Conservation (phyloP, 2,888 invertebrate genomes). For the Lymantria dispar region DNA sequence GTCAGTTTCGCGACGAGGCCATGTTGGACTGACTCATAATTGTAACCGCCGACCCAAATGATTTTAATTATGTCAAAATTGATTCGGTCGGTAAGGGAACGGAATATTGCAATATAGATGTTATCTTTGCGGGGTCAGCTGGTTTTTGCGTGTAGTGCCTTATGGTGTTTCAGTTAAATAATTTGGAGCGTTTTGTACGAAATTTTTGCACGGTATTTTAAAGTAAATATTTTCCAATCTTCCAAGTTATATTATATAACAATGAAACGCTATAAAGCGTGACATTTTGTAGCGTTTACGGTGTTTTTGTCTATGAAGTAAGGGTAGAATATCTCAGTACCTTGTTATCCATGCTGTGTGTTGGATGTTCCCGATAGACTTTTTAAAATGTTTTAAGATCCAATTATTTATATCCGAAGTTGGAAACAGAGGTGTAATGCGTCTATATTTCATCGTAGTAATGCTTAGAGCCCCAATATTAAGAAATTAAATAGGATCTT, state of each 20-base stretch:
- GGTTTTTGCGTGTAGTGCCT: conserved; percentile 22
- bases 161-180: conserved; percentile 1
- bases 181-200: background rate
- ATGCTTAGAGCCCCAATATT: too few relatives aligned
- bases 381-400: too few relatives aligned
- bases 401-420: too few relatives aligned
- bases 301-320: too few relatives aligned
- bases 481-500: too few relatives aligned
- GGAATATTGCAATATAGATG: conserved; percentile 39
- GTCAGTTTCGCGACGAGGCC: conserved; percentile 44
- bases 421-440: too few relatives aligned
- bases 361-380: too few relatives aligned
- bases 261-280: too few relatives aligned
- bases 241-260: background rate
- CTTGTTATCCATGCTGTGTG: too few relatives aligned
- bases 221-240: background rate
- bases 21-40: conserved; percentile 30
- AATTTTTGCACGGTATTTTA: background rate
- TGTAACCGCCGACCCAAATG: conserved; percentile 44
- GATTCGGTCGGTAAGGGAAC: conserved; percentile 38
- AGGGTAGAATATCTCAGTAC: too few relatives aligned
- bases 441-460: too few relatives aligned
- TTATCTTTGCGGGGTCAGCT: conserved; percentile 34
- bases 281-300: too few relatives aligned
- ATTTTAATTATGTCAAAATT: conserved; percentile 55